Evolutionary conservation across 2,888 invertebrate species (phyloP).

Genomic region (Periphyllus acericola): DNA sequence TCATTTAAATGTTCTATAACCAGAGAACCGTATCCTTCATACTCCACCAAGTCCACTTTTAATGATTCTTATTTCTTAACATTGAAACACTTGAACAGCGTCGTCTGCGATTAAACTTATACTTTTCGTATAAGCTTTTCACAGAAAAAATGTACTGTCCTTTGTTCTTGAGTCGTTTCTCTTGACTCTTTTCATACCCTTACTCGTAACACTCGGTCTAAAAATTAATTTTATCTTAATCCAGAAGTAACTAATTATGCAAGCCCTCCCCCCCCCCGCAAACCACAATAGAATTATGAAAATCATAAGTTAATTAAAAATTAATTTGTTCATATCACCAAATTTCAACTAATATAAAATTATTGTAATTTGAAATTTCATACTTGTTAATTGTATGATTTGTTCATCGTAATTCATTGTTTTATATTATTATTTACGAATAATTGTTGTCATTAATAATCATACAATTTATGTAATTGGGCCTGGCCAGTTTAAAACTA

Average conservation of each 20-base stretch:
- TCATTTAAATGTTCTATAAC: neutral
- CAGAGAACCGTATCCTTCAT: neutral
- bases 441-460: neutral
- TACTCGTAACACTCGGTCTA: constrained; percentile 14
- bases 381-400: neutral
- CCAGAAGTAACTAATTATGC: neutral
- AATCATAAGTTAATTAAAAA: constrained; percentile 3
- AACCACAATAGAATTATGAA: neutral
- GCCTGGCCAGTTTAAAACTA: constrained; percentile 8
- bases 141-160: neutral
- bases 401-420: neutral
- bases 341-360: neutral
- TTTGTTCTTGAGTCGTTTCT: neutral
- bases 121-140: constrained; percentile 28
- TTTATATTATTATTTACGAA: neutral
- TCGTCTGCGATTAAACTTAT: neutral
- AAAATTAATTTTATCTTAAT: constrained; percentile 23
- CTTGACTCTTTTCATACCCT: neutral
- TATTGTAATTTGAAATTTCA: neutral
- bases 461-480: neutral
- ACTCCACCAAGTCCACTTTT: neutral
- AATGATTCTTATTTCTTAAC: neutral
- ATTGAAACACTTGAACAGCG: neutral
- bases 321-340: neutral
- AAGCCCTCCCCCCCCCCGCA: neutral